Conservation (phyloP, 2,888 invertebrate genomes). For the Scaptomyza cyrtandrae region DNA sequence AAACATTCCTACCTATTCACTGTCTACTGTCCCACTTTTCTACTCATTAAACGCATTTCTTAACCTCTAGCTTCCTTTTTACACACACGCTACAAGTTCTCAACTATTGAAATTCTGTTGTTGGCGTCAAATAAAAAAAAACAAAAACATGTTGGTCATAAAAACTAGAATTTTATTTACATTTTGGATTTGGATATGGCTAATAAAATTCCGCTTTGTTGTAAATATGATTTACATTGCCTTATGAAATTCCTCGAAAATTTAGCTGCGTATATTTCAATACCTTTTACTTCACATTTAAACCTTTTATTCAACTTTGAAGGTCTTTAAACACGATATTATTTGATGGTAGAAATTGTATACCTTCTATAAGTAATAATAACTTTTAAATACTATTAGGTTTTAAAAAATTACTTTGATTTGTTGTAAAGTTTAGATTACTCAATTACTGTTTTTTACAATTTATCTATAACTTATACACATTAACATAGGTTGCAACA, state of each 20-base stretch:
- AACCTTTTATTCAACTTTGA: not conserved
- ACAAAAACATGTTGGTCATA: constrained; percentile 68
- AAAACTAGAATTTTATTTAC: constrained; percentile 1
- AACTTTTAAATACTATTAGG: no score
- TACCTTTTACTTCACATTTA: not conserved
- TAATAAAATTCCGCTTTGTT: not conserved
- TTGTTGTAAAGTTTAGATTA: not conserved
- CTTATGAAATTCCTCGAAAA: no score
- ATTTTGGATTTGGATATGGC: constrained; percentile 1
- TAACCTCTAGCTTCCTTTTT: constrained; percentile 42
- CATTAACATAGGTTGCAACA: not conserved
- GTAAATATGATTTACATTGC: no score
- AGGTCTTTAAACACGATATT: not conserved
- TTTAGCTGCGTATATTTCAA: not conserved
- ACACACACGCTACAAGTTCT: constrained; percentile 60
- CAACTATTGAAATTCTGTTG: constrained; percentile 72
- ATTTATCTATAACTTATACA: not conserved
- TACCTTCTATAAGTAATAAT: no score
- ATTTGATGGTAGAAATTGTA: not conserved
- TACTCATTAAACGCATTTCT: constrained; percentile 39
- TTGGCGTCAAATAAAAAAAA: constrained; percentile 75
- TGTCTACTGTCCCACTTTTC: constrained; percentile 15
- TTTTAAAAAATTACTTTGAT: no score
- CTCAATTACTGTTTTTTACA: not conserved
- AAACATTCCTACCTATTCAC: constrained; percentile 4